Base-by-base conservation (phyloP, 2,113 vertebrate genomes). In the Hassar affinis region DNA sequence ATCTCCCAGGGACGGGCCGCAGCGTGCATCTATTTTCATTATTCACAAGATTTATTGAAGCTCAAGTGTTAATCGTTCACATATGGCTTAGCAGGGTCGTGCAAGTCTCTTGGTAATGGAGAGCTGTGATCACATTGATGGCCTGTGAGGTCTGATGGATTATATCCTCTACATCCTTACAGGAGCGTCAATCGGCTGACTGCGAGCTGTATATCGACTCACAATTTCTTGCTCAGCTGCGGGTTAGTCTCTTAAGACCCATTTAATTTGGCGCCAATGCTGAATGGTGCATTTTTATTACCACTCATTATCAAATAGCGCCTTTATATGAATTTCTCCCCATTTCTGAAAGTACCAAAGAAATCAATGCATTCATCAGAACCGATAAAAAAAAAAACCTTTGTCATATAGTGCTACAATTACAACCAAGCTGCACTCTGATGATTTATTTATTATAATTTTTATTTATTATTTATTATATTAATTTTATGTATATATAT, bases 141-240 rank as follows among this genome's bases (percentile, higher is more conserved):
- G 80, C 72, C 84, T 84, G 78, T 59, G 62, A 78, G 72, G 71
- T 66, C 69, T 83, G 79, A 85, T 85, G 76, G 86, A 87, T 87
- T 78, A 47, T 38, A 22, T 42, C 47, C 51, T 57, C 54, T 18
- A 27, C 61, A 69, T 57, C 33, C 17, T 71, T 78, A 38, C 56
- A 68, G 76, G 66, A 77, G 81, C 33, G 78, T 52, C 6, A 87
- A 57, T 52, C 61, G 84, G 49, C 49, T 74, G 66, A 82, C 69
- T 49, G 74, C 18, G 33, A 54, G 22, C 66, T 72, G 33, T 87
- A 64, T 74, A 76, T 57, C 30, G 22, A 54, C 22, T 12, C 25
- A 42, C 79, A 74, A 35, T 71, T 2, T 61, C 57, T 76, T 38
- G 27, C 56, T 62, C 1, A 57, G 57, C 18, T 47, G 56, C 45